Evolutionary conservation across 1,140 invertebrate species (phyloP), one percentile per base, ranked within the genome.

Genomic region (Eueides isabella): DNA sequence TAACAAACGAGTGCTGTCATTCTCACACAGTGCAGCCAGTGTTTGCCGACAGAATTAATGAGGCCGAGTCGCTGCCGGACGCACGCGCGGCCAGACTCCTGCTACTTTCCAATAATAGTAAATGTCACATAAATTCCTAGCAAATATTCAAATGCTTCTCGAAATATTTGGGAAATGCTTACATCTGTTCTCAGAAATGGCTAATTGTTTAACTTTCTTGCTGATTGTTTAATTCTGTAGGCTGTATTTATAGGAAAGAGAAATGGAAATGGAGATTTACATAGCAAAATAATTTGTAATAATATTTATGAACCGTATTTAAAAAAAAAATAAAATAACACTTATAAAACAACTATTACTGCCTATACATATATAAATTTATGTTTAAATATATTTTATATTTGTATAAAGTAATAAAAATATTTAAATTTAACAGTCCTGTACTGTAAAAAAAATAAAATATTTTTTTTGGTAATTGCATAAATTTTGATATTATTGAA

Each of bases 1-100:
- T 88, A 88, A 86, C 80, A 84, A 88, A 88, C 84, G 86, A 88
- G 77, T 82, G 80, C 82, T 88, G 86, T 85, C 86, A 88, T 81
- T 81, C 78, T 81, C 85, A 88, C 80, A 81, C 77, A 74, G 80
- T 71, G 71, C 74, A 63, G 61, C 62, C 76, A 82, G 81, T 81
- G 84, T 78, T 83, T 80, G 78, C 76, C 55, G 67, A 75, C 81
- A 81, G 75, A 79, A 87, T 87, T 86, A 85, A 86, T 86, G 85
- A 84, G 80, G 77, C 71, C 77, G 38, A 70, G 70, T 68, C 67
- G 73, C 76, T 77, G 79, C 76, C 81, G 73, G 81, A 80, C 79
- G 74, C 75, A 61, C 48, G 67, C 55, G 48, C 67, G 28, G 30
- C 48, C 30, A 5, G 30, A 61, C 55, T 62, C 61, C 55, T 62